Percentiles rank a stretch among this genome's conserved stretches.
Evolutionary conservation across 2,888 invertebrate genomes (phyloP).

Genomic region (Atethmia centrago): DNA sequence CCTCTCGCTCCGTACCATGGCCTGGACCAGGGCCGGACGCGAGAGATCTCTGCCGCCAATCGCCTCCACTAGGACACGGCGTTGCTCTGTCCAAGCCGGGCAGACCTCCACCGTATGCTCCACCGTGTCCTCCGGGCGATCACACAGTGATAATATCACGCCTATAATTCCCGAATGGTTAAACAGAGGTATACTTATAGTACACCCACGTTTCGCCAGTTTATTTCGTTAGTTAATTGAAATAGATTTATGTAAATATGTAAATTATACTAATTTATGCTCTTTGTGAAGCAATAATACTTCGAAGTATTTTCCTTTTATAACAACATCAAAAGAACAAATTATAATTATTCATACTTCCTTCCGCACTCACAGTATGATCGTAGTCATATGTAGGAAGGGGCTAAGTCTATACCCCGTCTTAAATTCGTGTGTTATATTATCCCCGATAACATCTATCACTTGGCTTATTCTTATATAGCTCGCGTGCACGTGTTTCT

Average conservation of each 20-base stretch:
- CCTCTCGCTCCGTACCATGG: no score
- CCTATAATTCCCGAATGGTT: no score
- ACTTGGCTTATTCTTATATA: neutral
- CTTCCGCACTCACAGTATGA: neutral
- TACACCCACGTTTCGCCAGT: no score
- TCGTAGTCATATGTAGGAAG: neutral
- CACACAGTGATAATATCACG: no score
- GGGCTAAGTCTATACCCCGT: neutral
- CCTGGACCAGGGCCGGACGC: no score
- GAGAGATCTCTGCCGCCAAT: no score
- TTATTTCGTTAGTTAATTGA: neutral
- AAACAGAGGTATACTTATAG: no score
- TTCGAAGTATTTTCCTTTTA: constrained; percentile 8
- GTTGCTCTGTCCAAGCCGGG: no score
- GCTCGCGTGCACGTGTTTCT: neutral
- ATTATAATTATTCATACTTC: constrained; percentile 17
- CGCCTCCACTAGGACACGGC: no score
- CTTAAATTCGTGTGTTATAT: neutral
- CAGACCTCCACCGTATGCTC: no score
- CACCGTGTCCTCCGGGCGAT: no score
- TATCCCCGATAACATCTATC: constrained; percentile 2
- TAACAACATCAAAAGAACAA: constrained; percentile 27
- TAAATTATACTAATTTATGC: constrained; percentile 23
- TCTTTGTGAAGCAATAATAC: constrained; percentile 23
- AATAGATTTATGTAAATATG: neutral